Percentiles rank a stretch among this genome's conserved stretches.
Conservation (phyloP, 2,888 invertebrate genomes). For the Carabus problematicus region DNA sequence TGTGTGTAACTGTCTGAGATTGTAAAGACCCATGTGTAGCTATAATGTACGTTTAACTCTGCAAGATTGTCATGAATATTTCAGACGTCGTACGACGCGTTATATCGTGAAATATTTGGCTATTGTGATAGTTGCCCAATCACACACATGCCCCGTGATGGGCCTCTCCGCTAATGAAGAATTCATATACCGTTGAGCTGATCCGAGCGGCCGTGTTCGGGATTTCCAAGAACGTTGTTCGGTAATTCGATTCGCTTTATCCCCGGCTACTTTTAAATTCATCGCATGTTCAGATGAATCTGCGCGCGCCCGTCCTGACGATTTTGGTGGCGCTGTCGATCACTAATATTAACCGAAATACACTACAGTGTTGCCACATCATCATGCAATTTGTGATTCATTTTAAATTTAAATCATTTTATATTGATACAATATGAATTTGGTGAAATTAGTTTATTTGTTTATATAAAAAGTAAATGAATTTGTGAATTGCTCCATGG, state of each 20-base stretch:
- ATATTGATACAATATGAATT: no score
- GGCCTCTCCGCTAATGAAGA: slow-evolving; percentile 49
- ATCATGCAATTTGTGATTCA: no score
- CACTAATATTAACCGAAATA: neutral
- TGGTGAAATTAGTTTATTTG: no score
- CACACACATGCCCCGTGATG: neutral
- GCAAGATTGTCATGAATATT: slow-evolving; percentile 26
- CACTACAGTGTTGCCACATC: no score
- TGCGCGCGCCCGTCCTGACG: neutral
- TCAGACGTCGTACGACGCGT: slow-evolving; percentile 22
- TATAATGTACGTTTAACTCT: neutral
- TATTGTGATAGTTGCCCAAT: slow-evolving; percentile 41
- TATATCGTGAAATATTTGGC: slow-evolving; percentile 42
- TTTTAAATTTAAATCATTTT: no score
- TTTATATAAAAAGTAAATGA: no score
- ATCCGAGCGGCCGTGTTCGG: slow-evolving; percentile 39
- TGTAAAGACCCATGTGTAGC: neutral
- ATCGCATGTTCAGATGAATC: slow-evolving; percentile 14
- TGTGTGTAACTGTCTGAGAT: no score
- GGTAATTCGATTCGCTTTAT: slow-evolving; percentile 40
- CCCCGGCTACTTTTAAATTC: slow-evolving; percentile 30
- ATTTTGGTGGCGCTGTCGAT: neutral
- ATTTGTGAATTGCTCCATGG: no score
- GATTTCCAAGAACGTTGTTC: slow-evolving; percentile 23
- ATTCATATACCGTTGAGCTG: slow-evolving; percentile 47